phyloP scores from a whole-genome alignment of 2,797 vertebrate species.

The Leptoclinus maculatus region DNA sequence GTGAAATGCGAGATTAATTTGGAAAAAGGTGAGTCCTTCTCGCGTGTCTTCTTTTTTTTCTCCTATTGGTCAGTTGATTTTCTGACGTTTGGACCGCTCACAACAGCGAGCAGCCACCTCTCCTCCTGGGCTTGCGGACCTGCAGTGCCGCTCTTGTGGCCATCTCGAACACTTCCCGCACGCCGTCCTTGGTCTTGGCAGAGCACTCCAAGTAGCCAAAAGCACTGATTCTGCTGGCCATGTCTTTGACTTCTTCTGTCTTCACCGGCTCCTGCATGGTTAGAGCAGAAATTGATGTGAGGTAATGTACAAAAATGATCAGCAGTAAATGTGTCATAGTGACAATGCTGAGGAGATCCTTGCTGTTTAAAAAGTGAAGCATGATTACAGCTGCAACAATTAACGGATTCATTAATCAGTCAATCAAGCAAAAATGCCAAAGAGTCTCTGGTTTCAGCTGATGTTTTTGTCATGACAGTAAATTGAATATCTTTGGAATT shows the following conservation, averaged over 20 bases:
- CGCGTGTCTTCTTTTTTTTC: conserved; percentile 20
- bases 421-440: not conserved
- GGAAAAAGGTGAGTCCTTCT: conserved; percentile 77
- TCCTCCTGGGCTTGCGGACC: conserved; percentile 93
- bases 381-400: too few relatives aligned
- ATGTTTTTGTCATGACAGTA: not conserved
- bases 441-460: not conserved
- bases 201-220: conserved; percentile 98
- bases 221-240: conserved; percentile 93
- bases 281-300: conserved; percentile 1
- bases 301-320: not conserved
- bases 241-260: conserved; percentile 94
- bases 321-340: too few relatives aligned
- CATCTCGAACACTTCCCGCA: conserved; percentile 98
- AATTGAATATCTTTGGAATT: not conserved
- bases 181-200: conserved; percentile 97
- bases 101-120: conserved; percentile 89
- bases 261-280: conserved; percentile 91
- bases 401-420: too few relatives aligned
- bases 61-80: conserved; percentile 53
- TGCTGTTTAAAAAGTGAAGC: too few relatives aligned
- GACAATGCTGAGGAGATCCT: not conserved
- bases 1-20: conserved; percentile 79
- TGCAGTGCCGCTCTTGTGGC: conserved; percentile 96
- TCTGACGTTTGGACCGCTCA: conserved; percentile 74